A percentile compares a stretch with the other conserved stretches of the same genome.
These are phyloP conservation scores for Schrankia costaestrigalis DNA, from an alignment of 2,888 invertebrate species.

Conservation along the genomic window DNA sequence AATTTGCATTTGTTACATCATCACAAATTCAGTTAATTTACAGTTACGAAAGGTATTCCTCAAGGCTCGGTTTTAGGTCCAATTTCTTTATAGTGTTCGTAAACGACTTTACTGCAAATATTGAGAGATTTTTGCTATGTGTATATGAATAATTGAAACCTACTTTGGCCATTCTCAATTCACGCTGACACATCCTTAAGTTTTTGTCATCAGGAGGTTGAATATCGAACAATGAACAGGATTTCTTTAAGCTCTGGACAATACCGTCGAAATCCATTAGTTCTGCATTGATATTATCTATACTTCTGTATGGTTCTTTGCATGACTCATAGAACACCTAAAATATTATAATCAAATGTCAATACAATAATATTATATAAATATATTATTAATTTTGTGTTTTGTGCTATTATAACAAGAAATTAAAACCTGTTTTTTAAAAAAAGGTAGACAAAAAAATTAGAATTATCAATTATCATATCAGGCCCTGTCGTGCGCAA, in stretches of 20 bases:
- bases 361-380: neutral
- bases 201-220: constrained; percentile 90
- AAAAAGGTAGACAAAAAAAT: too few relatives aligned
- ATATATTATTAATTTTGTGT: too few relatives aligned
- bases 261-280: constrained; percentile 85
- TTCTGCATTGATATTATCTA: constrained; percentile 86
- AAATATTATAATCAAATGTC: constrained; percentile 5
- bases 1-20: too few relatives aligned
- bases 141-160: too few relatives aligned
- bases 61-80: too few relatives aligned
- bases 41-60: too few relatives aligned
- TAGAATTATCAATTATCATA: too few relatives aligned
- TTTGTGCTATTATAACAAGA: too few relatives aligned
- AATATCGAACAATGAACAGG: constrained; percentile 92
- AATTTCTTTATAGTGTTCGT: too few relatives aligned
- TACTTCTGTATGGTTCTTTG: constrained; percentile 83
- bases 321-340: constrained; percentile 84
- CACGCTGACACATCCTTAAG: constrained; percentile 86
- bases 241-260: constrained; percentile 83
- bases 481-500: too few relatives aligned
- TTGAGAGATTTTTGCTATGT: neutral
- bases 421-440: too few relatives aligned
- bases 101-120: neutral
- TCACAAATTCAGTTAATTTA: too few relatives aligned
- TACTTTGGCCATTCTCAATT: constrained; percentile 87